Conservation (phyloP, 2,888 invertebrate genomes). For the Drosophila aldrichi region DNA sequence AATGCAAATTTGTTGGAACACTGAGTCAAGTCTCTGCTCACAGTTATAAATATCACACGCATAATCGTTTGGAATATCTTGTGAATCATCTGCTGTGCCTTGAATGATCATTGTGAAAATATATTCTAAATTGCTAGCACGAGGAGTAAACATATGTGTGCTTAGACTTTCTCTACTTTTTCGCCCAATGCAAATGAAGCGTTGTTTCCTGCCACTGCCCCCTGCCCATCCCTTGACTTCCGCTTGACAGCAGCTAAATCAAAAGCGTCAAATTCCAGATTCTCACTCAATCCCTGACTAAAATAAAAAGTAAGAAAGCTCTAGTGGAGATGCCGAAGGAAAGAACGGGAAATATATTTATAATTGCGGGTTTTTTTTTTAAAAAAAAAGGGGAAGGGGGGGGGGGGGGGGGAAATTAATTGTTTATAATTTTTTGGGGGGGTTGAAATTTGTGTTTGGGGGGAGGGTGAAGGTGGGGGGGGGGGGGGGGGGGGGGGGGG, state of each 20-base stretch:
- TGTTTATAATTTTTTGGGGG: too few relatives aligned
- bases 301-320: too few relatives aligned
- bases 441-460: too few relatives aligned
- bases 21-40: conserved; percentile 28
- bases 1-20: conserved; percentile 17
- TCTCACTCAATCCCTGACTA: conserved; percentile 1
- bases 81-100: conserved; percentile 50
- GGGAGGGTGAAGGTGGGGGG: too few relatives aligned
- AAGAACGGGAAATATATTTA: too few relatives aligned
- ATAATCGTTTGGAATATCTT: conserved; percentile 48
- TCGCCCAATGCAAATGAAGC: conserved; percentile 40
- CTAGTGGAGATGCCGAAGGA: too few relatives aligned
- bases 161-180: conserved; percentile 41
- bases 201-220: conserved; percentile 2
- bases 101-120: conserved; percentile 27
- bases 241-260: conserved; percentile 54
- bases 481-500: too few relatives aligned
- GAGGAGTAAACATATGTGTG: background rate
- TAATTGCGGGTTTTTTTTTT: too few relatives aligned
- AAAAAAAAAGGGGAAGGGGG: too few relatives aligned
- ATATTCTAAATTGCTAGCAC: background rate
- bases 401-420: too few relatives aligned
- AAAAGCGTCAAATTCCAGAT: conserved; percentile 40
- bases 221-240: conserved; percentile 18
- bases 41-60: conserved; percentile 42